Evolutionary conservation across 2,113 vertebrate species (phyloP), one percentile per base, ranked within the genome.

Genomic region (Lethenteron camtschaticum): DNA sequence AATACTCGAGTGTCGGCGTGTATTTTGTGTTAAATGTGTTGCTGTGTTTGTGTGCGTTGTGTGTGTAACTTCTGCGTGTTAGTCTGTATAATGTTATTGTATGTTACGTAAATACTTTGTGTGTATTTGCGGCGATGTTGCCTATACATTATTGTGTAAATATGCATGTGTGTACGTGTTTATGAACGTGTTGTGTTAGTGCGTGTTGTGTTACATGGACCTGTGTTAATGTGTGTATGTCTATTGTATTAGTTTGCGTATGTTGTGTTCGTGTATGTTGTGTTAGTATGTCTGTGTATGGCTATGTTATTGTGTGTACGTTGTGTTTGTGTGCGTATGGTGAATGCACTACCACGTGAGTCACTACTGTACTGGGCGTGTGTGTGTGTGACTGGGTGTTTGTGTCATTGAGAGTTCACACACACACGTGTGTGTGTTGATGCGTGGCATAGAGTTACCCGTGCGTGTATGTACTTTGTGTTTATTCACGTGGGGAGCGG

Each of bases 81-180:
- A 3, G 59, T 63, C 13, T 63, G 59, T 63, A n/a, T n/a, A n/a
- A n/a, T n/a, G n/a, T n/a, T 63, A 16, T 63, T 14, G 13, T 13
- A 2, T 3, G 13, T 13, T 63, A 63, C 4, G 59, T 63, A 63
- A 14, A 16, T 63, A 7, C 16, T 13, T 12, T 63, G 59, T 63
- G 59, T 63, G 59, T 63, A 7, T 4, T 13, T 63, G 59, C 16
- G 59, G 13, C 13, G 13, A 16, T 63, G 59, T 63, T 41, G 59
- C 16, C 13, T 63, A 16, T n/a, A 16, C 16, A 16, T 63, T 14
- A 14, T 13, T 63, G 59, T 63, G n/a, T 63, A 6, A 14, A 16
- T 63, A 16, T 63, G 59, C 16, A 63, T 63, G 59, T 63, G 59
- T 63, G 59, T 63, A 63, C 16, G 59, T 63, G 59, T 63, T n/a